Conservation (phyloP, 2,113 vertebrate genomes). For the Sturnira hondurensis region DNA sequence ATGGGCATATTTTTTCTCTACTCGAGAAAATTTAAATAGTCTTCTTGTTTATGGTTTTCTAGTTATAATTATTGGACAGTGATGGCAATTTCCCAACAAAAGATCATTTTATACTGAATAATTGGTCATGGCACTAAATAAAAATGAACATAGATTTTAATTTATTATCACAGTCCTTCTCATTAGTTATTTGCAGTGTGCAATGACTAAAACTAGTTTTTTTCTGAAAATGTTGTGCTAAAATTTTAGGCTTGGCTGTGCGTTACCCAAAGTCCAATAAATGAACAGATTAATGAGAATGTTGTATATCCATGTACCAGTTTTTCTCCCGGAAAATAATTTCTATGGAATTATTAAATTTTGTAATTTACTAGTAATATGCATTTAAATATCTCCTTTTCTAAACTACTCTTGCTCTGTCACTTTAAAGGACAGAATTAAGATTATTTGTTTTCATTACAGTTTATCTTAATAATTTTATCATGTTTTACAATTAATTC, state of each 20-base stretch:
- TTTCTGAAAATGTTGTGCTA: not conserved
- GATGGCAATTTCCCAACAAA: not conserved
- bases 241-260: not conserved
- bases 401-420: not conserved
- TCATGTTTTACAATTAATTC: not conserved
- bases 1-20: not conserved
- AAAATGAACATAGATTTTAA: not conserved
- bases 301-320: not conserved
- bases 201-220: not conserved
- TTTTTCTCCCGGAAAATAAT: not conserved
- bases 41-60: not conserved
- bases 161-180: not conserved
- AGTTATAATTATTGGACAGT: not conserved
- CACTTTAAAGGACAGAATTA: not conserved
- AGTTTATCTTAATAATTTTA: not conserved
- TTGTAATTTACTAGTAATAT: not conserved
- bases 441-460: not conserved
- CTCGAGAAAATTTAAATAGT: not conserved
- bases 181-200: not conserved
- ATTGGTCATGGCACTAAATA: not conserved
- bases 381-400: not conserved
- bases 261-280: not conserved
- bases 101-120: not conserved
- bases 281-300: not conserved
- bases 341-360: not conserved